phyloP scores from a whole-genome alignment of 2,888 invertebrate genomes.

The Geophilus truncorum region DNA sequence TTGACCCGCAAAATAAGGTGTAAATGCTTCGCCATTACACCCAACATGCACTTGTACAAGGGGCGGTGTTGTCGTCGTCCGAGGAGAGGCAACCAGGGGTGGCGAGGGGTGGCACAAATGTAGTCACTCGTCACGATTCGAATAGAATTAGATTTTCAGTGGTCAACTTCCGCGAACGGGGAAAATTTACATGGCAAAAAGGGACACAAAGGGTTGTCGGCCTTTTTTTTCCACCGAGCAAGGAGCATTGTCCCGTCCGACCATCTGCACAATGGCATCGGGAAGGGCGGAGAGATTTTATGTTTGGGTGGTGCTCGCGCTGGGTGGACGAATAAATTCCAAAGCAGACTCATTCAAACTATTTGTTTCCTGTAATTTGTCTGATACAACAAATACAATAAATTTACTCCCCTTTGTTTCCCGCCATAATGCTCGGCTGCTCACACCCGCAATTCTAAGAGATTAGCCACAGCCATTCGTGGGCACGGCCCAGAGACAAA shows the following conservation, averaged over 20 bases:
- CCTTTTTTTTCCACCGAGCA: not conserved
- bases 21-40: not conserved
- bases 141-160: not conserved
- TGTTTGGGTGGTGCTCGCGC: conserved; percentile 34
- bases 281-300: conserved; percentile 28
- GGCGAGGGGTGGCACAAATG: not conserved
- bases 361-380: conserved; percentile 36
- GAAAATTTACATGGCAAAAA: not conserved
- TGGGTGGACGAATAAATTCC: conserved; percentile 32
- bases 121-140: not conserved
- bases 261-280: conserved; percentile 30
- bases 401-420: conserved; percentile 33
- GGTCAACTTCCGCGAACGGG: not conserved
- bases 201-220: conserved; percentile 7
- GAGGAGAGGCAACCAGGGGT: not conserved
- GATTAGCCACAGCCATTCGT: conserved; percentile 30
- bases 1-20: not conserved
- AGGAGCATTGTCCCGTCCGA: conserved; percentile 27
- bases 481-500: conserved; percentile 16
- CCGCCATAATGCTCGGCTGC: conserved; percentile 28
- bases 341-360: conserved; percentile 32
- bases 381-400: conserved; percentile 34
- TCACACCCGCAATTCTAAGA: conserved; percentile 31
- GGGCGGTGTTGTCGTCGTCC: not conserved
- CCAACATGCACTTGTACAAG: not conserved